Conservation (phyloP, 2,888 invertebrate genomes). For the Lepas anatifera region DNA sequence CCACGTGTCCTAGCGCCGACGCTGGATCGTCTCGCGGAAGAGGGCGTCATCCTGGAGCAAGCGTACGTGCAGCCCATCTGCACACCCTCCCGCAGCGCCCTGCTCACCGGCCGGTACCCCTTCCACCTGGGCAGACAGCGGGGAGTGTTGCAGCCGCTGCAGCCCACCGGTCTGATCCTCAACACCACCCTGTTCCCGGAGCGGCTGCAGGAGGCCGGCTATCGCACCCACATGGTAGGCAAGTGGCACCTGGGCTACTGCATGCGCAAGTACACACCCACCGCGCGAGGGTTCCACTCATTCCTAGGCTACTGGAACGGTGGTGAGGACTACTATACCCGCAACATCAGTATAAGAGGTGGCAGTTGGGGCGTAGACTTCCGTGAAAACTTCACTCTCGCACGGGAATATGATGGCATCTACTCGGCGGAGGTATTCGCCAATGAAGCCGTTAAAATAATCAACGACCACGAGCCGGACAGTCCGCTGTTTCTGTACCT, state of each 20-base stretch:
- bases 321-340: constrained; percentile 80
- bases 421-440: constrained; percentile 78
- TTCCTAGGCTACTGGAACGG: constrained; percentile 81
- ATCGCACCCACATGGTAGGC: constrained; percentile 65
- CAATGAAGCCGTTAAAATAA: constrained; percentile 55
- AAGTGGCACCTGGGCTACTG: constrained; percentile 77
- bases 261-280: constrained; percentile 59
- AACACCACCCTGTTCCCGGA: constrained; percentile 68
- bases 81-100: constrained; percentile 73
- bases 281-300: constrained; percentile 62
- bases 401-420: constrained; percentile 70
- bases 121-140: constrained; percentile 73
- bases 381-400: constrained; percentile 79
- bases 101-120: constrained; percentile 86
- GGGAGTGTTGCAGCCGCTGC: constrained; percentile 56
- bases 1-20: constrained; percentile 35
- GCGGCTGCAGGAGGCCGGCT: constrained; percentile 65
- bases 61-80: constrained; percentile 83
- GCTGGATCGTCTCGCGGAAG: constrained; percentile 30
- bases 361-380: constrained; percentile 76
- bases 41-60: constrained; percentile 64
- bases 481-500: constrained; percentile 72
- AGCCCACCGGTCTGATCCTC: constrained; percentile 70
- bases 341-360: constrained; percentile 42
- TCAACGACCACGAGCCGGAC: constrained; percentile 42